Conservation (phyloP, 1,140 invertebrate species). For the Saccostrea glomerata region DNA sequence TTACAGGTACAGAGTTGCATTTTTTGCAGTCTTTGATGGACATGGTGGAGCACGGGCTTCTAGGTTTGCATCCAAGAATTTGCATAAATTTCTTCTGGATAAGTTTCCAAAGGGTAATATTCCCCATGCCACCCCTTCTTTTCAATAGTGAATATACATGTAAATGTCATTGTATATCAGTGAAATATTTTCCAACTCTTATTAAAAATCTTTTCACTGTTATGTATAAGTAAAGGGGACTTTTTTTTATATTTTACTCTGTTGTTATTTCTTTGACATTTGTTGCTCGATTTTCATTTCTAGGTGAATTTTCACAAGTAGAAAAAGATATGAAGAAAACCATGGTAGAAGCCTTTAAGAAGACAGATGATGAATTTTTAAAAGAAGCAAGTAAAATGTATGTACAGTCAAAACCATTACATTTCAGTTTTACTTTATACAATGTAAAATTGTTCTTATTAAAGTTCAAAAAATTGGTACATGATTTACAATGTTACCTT, state of each 20-base stretch:
- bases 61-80: slow-evolving; percentile 79
- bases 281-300: slow-evolving; percentile 35
- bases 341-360: slow-evolving; percentile 80
- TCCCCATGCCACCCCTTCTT: background rate
- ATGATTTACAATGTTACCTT: background rate
- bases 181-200: background rate
- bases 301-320: slow-evolving; percentile 73
- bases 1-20: slow-evolving; percentile 73
- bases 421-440: too few relatives aligned
- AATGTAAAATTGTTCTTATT: too few relatives aligned
- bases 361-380: slow-evolving; percentile 81
- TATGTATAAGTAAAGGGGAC: background rate
- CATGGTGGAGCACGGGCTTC: slow-evolving; percentile 80
- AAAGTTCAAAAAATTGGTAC: too few relatives aligned
- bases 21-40: slow-evolving; percentile 81
- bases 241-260: background rate
- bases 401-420: background rate
- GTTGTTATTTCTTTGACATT: background rate
- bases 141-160: background rate
- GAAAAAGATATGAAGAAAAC: slow-evolving; percentile 80
- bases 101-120: slow-evolving; percentile 79
- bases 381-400: slow-evolving; percentile 79
- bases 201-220: background rate
- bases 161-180: too few relatives aligned
- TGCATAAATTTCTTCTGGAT: slow-evolving; percentile 77